Evolutionary conservation across 2,113 vertebrate species (phyloP).

Genomic region (Talpa occidentalis): DNA sequence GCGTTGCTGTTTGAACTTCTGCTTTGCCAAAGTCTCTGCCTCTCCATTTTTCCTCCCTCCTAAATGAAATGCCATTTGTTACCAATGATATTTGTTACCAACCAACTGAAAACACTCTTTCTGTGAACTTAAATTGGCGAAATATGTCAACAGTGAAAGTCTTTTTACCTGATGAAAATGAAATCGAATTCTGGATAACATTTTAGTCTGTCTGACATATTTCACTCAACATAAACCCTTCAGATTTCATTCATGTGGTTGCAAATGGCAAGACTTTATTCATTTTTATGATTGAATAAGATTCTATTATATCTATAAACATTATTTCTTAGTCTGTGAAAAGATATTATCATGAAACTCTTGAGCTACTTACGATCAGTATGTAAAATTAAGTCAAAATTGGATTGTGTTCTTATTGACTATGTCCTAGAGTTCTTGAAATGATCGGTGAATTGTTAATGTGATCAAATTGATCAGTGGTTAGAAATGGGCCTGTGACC

Average conservation of each 20-base stretch:
- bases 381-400: not conserved
- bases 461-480: not conserved
- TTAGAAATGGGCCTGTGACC: not conserved
- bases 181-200: not conserved
- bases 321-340: not conserved
- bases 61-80: not conserved
- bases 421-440: not conserved
- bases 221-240: no score
- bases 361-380: not conserved
- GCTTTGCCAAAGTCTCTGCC: fast-evolving
- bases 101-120: not conserved
- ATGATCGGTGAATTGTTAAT: not conserved
- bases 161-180: not conserved
- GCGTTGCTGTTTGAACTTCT: not conserved
- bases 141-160: not conserved
- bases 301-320: no score
- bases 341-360: not conserved
- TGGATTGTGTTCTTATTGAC: not conserved
- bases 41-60: not conserved
- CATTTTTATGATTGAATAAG: no score
- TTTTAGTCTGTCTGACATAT: not conserved
- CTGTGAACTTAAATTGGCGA: not conserved
- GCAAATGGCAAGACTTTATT: no score
- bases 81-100: not conserved
- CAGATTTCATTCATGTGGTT: no score